Percentiles rank a stretch among this genome's conserved stretches.
phyloP scores from a whole-genome alignment of 2,888 invertebrate species.

The Pecten maximus region DNA sequence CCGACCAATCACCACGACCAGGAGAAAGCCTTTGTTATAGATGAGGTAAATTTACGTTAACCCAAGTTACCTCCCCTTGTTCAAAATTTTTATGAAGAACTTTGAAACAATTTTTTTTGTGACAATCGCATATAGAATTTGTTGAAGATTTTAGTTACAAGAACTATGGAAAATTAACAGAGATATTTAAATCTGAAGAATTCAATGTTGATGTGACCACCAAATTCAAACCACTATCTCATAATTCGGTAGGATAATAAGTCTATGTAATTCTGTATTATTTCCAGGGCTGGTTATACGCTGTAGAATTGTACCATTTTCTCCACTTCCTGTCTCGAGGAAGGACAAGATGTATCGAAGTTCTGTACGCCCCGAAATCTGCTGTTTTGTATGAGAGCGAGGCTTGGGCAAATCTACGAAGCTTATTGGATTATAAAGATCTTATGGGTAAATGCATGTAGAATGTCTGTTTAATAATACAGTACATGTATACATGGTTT shows the following conservation, averaged over 20 bases:
- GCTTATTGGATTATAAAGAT: conserved; percentile 53
- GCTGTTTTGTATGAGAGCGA: conserved; percentile 65
- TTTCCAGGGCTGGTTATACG: conserved; percentile 77
- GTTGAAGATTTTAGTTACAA: too few relatives aligned
- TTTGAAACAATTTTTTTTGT: too few relatives aligned
- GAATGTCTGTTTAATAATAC: not conserved
- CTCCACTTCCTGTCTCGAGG: conserved; percentile 72
- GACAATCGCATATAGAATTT: too few relatives aligned
- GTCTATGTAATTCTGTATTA: not conserved
- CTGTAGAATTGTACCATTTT: conserved; percentile 75
- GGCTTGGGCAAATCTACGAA: conserved; percentile 63
- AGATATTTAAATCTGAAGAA: too few relatives aligned
- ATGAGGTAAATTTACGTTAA: conserved; percentile 65
- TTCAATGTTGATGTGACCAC: too few relatives aligned
- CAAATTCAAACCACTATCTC: too few relatives aligned
- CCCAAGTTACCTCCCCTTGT: not conserved
- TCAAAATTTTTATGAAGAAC: too few relatives aligned
- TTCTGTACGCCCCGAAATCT: conserved; percentile 62
- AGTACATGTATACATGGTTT: too few relatives aligned
- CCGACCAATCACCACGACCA: conserved; percentile 72
- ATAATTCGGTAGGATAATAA: not conserved
- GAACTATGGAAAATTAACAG: too few relatives aligned
- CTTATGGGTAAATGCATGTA: conserved; percentile 61
- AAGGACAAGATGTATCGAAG: conserved; percentile 72
- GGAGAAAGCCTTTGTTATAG: conserved; percentile 73